These are phyloP conservation scores for Trachymyrmex cornetzi DNA, from an alignment of 1,140 invertebrate genomes.

Conservation along the genomic window DNA sequence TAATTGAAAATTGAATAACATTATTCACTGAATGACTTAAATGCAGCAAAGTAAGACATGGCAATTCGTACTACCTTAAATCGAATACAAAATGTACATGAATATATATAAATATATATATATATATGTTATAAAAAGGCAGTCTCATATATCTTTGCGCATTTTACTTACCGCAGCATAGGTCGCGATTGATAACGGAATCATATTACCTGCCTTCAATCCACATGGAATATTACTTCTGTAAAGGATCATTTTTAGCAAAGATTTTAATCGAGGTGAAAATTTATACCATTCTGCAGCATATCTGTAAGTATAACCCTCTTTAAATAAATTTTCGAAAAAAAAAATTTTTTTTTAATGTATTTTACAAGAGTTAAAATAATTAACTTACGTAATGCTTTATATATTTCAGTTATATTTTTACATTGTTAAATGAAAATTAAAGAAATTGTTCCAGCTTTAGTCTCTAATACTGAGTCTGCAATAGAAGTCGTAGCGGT, in stretches of 20 bases:
- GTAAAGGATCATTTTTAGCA: slow-evolving; percentile 21
- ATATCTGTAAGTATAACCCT: not conserved
- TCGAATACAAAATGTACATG: not conserved
- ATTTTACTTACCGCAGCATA: slow-evolving; percentile 18
- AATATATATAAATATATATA: not conserved
- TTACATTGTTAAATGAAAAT: no score
- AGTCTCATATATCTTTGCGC: not conserved
- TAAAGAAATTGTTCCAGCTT: no score
- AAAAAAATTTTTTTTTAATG: no score
- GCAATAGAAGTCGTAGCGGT: no score
- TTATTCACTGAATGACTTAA: slow-evolving; percentile 14
- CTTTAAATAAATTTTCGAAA: no score
- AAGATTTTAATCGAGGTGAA: slow-evolving; percentile 39
- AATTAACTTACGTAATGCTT: no score
- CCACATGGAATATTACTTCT: slow-evolving; percentile 20
- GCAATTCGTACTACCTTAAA: slow-evolving; percentile 24
- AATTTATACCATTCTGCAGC: slow-evolving; percentile 27
- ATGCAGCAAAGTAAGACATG: slow-evolving; percentile 42
- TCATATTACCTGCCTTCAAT: slow-evolving; percentile 34
- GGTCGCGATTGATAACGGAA: slow-evolving; percentile 33
- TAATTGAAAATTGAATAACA: not conserved
- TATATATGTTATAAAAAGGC: not conserved
- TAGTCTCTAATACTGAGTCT: no score
- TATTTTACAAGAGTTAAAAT: no score
- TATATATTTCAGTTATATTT: no score